Conservation (phyloP, 2,113 vertebrate genomes). For the Passer montanus region DNA sequence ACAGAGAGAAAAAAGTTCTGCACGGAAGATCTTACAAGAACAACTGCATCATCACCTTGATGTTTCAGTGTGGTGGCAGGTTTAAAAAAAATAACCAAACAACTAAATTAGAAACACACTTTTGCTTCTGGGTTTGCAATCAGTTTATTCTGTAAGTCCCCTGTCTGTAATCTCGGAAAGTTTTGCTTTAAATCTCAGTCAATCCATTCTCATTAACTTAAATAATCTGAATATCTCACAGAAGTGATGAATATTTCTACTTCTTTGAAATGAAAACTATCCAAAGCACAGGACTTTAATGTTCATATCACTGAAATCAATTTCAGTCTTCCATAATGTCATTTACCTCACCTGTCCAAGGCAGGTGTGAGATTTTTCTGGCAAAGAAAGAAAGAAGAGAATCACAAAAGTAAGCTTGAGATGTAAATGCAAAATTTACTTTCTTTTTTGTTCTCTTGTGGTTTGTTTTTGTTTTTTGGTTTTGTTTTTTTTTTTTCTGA, state of each 20-base stretch:
- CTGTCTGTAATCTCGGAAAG: neutral
- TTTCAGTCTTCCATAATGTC: neutral
- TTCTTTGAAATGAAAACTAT: neutral
- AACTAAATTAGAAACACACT: constrained; percentile 44
- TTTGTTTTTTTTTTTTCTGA: neutral
- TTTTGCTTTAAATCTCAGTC: constrained; percentile 17
- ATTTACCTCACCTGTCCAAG: neutral
- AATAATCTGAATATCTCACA: neutral
- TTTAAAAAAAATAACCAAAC: neutral
- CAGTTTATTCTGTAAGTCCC: neutral
- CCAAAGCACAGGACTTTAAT: neutral
- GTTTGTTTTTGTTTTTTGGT: neutral
- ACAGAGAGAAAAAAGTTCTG: neutral
- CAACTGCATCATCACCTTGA: neutral
- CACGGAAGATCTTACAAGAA: neutral
- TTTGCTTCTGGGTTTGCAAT: neutral
- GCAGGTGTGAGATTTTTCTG: neutral
- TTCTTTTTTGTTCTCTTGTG: neutral
- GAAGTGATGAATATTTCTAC: neutral
- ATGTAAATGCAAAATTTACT: neutral
- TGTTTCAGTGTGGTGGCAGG: neutral
- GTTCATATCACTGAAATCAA: neutral
- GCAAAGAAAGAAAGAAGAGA: neutral
- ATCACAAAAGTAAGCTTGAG: neutral
- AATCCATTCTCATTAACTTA: constrained; percentile 23